Conservation (phyloP, 2,113 vertebrate species). For the Anas platyrhynchos region DNA sequence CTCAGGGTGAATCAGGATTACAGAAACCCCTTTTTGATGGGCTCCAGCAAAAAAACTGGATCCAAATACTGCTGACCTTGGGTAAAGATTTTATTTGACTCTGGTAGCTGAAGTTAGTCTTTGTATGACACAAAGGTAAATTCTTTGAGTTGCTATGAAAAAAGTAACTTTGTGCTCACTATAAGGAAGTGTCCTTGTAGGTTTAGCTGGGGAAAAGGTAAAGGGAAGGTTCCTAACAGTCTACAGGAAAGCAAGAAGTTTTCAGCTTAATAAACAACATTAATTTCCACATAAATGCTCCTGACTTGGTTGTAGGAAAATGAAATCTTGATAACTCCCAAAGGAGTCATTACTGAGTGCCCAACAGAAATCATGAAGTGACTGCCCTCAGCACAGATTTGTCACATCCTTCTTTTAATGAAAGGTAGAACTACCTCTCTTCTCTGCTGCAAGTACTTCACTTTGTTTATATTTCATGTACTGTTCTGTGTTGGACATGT, state of each 20-base stretch:
- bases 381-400: neutral
- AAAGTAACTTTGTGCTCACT: neutral
- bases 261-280: neutral
- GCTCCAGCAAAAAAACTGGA: neutral
- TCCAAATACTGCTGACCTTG: neutral
- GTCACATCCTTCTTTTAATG: neutral
- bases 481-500: neutral
- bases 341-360: neutral
- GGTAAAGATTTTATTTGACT: neutral
- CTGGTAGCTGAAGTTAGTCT: neutral
- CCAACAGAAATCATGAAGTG: neutral
- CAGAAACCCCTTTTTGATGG: neutral
- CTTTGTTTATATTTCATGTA: slow-evolving; percentile 13
- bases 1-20: neutral
- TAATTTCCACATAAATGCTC: neutral
- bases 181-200: neutral
- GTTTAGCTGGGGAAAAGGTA: neutral
- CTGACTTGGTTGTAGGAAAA: neutral
- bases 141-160: neutral
- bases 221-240: neutral
- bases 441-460: neutral
- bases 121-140: neutral
- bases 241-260: neutral
- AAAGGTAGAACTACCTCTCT: neutral
- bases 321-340: neutral